Percentiles rank a stretch among this genome's conserved stretches.
Evolutionary conservation across 2,888 invertebrate genomes (phyloP).

Genomic region (Didymodactylos carnosus): DNA sequence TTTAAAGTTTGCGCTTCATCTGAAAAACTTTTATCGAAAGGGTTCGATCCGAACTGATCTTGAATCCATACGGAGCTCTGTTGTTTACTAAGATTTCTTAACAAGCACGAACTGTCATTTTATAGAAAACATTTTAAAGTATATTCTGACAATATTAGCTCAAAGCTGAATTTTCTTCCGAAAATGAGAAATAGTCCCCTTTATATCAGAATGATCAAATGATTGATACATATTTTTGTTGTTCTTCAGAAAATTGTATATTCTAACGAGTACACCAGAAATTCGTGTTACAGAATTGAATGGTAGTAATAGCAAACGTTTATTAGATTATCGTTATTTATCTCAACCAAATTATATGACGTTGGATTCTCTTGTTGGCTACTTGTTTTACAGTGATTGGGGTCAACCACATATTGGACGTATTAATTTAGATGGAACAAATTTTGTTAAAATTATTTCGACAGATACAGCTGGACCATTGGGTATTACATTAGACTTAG

Average conservation of each 20-base stretch:
- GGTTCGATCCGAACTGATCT: too few relatives aligned
- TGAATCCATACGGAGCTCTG: too few relatives aligned
- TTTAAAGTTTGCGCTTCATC: too few relatives aligned
- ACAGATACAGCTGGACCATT: constrained; percentile 82
- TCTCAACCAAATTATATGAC: constrained; percentile 41
- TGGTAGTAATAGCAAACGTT: constrained; percentile 52
- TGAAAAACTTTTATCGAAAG: too few relatives aligned
- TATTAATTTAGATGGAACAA: constrained; percentile 74
- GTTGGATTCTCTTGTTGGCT: constrained; percentile 73
- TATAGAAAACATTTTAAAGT: too few relatives aligned
- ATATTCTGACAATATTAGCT: too few relatives aligned
- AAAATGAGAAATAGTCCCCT: too few relatives aligned
- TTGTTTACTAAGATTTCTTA: too few relatives aligned
- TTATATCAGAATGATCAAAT: too few relatives aligned
- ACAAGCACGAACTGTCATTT: too few relatives aligned
- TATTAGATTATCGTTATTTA: neutral
- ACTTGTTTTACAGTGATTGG: constrained; percentile 43
- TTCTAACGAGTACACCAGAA: neutral
- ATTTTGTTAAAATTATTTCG: constrained; percentile 45
- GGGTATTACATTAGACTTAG: constrained; percentile 71
- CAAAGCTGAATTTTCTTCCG: too few relatives aligned
- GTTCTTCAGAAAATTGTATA: neutral
- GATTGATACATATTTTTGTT: too few relatives aligned
- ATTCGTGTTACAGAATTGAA: constrained; percentile 50
- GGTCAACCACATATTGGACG: constrained; percentile 44